These are phyloP conservation scores for Ridgeia piscesae DNA, from an alignment of 1,140 invertebrate genomes.

Conservation along the genomic window DNA sequence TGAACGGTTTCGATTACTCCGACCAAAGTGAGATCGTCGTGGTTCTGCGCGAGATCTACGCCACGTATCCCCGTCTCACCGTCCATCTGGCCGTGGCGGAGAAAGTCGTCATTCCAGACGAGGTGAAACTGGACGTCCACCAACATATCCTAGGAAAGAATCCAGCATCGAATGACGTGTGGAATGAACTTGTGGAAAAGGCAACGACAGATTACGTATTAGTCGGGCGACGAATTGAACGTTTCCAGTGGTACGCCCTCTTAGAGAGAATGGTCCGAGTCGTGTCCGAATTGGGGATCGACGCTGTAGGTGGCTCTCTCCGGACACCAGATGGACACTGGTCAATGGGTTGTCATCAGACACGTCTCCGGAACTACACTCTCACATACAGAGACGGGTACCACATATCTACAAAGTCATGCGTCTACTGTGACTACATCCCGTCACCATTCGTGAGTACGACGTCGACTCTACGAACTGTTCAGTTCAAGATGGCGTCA, in stretches of 20 bases:
- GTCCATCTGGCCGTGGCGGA: neutral
- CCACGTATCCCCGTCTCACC: neutral
- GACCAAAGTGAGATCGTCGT: neutral
- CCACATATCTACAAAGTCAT: neutral
- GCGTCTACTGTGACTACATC: neutral
- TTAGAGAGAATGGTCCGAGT: neutral
- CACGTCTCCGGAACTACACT: neutral
- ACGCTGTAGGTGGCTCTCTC: neutral
- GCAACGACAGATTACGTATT: neutral
- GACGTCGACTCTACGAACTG: neutral
- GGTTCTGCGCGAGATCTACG: neutral
- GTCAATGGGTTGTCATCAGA: neutral
- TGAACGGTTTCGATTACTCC: neutral
- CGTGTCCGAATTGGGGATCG: neutral
- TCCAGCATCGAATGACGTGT: neutral
- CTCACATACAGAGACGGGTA: neutral
- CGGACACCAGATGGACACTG: neutral
- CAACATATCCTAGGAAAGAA: neutral
- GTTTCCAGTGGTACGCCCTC: neutral
- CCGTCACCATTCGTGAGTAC: neutral
- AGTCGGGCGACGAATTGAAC: neutral
- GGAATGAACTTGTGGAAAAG: neutral
- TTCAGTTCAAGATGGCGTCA: neutral
- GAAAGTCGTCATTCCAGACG: neutral
- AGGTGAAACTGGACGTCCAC: neutral